Base-by-base conservation (phyloP, 2,113 vertebrate species). In the Isichthys henryi region DNA sequence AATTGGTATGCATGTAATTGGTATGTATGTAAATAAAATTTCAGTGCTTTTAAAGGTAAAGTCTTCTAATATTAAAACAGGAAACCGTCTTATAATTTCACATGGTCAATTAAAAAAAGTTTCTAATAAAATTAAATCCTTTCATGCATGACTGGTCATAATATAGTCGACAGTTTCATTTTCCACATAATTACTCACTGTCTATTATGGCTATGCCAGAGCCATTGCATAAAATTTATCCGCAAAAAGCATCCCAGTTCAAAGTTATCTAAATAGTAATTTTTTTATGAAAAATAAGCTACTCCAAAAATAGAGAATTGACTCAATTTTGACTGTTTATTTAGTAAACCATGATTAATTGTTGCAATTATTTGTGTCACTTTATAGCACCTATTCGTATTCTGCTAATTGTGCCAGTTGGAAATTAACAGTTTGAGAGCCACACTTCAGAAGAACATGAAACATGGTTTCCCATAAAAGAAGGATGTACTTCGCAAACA, bases 401-500 rank as follows among this genome's bases (percentile, higher is more conserved):
- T 90, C 89, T 89, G 91, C 84, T 91, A 92, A 92, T 88, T 70
- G 87, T 91, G 89, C 87, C 83, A 50, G 88, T 90, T 91, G 87
- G 77, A 74, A 92, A 91, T 86, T 77, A 89, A 88, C 56, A 90
- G 80, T 87, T 89, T 48, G 77, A 90, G 77, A 66, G 27, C 17
- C 83, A 27, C 89, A 66, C 89, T 84, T 89, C 15, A 84, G 53
- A 82, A 86, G 62, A 86, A 80, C 77, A 88, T 80, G 58, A 74
- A 58, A 43, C 39, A 70, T 31, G 19, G 74, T 90, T 86, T 87
- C 46, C 43, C 21, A 52, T 62, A 83, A 58, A 48, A 88, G 49
- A 88, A 8, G 62, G 2, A 56, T 87, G 23, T 10, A 58, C 74
- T 82, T n/a, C 10, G 3, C 27, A 35, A 49, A 43, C 49, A 89